Evolutionary conservation across 2,888 invertebrate genomes (phyloP).

Genomic region (Drosophila anomalata): DNA sequence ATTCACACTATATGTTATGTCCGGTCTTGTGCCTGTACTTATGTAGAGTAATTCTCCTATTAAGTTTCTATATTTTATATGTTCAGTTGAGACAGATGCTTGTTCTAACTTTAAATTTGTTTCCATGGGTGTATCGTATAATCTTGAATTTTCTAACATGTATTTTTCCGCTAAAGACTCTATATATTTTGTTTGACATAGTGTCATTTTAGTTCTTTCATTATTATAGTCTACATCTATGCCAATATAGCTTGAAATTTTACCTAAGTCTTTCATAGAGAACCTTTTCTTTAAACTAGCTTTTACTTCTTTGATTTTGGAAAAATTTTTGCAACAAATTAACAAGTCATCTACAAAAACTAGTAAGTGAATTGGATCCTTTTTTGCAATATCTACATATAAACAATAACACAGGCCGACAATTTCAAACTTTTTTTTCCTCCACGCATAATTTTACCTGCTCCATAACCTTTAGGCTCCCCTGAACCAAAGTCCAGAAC

Average conservation of each 20-base stretch:
- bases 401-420: not conserved
- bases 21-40: not conserved
- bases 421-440: no score
- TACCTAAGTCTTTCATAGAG: not conserved
- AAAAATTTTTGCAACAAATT: not conserved
- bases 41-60: not conserved
- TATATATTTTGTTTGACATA: not conserved
- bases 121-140: not conserved
- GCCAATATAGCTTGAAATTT: not conserved
- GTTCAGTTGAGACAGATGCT: not conserved
- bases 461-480: no score
- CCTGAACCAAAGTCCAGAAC: no score
- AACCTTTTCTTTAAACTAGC: no score
- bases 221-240: constrained; percentile 1
- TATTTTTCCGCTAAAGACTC: not conserved
- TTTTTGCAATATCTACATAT: not conserved
- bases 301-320: not conserved
- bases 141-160: not conserved
- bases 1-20: constrained; percentile 1
- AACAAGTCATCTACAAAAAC: not conserved
- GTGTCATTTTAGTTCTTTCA: not conserved
- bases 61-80: not conserved
- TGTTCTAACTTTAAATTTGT: not conserved
- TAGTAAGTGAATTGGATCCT: not conserved
- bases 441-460: no score